Percentiles rank a stretch among this genome's conserved stretches.
These are phyloP conservation scores for Drosophila fungiperda DNA, from an alignment of 2,888 invertebrate genomes.

Conservation along the genomic window DNA sequence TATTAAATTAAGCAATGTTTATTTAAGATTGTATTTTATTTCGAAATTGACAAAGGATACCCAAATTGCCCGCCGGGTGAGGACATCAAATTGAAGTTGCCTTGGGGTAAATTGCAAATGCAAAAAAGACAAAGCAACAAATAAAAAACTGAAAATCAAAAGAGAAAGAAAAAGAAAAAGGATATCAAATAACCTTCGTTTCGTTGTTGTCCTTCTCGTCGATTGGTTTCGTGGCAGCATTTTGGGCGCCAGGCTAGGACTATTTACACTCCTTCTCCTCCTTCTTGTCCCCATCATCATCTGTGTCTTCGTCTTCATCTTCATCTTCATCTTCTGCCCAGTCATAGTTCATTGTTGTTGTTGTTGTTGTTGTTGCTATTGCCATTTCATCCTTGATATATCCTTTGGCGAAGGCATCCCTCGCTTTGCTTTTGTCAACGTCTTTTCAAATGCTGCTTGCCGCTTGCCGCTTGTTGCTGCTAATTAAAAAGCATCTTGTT, in stretches of 20 bases:
- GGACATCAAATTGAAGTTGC: conserved; percentile 41
- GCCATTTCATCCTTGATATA: conserved; percentile 34
- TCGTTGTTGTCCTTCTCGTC: conserved; percentile 33
- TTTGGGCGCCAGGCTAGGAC: conserved; percentile 49
- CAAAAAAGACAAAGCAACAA: conserved; percentile 6
- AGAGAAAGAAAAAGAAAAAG: conserved; percentile 11
- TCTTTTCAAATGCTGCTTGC: conserved; percentile 29
- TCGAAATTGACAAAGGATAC: background rate
- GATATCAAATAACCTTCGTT: conserved; percentile 16
- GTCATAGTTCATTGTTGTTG: conserved; percentile 40
- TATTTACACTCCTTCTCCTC: conserved; percentile 26
- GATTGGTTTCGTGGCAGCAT: conserved; percentile 64
- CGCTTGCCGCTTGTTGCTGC: conserved; percentile 61
- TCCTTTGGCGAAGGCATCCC: conserved; percentile 38
- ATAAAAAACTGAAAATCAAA: conserved; percentile 11
- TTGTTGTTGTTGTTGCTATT: conserved; percentile 38
- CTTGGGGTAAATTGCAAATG: conserved; percentile 38
- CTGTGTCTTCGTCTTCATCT: conserved; percentile 19
- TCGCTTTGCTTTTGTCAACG: conserved; percentile 48
- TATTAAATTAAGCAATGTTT: background rate
- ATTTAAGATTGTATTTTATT: background rate
- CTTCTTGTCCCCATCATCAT: background rate
- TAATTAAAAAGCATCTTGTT: conserved; percentile 69
- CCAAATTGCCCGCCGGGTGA: background rate
- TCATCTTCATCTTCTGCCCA: conserved; percentile 16